These are phyloP conservation scores for Myiozetetes cayanensis DNA, from an alignment of 2,113 vertebrate genomes.

Conservation along the genomic window DNA sequence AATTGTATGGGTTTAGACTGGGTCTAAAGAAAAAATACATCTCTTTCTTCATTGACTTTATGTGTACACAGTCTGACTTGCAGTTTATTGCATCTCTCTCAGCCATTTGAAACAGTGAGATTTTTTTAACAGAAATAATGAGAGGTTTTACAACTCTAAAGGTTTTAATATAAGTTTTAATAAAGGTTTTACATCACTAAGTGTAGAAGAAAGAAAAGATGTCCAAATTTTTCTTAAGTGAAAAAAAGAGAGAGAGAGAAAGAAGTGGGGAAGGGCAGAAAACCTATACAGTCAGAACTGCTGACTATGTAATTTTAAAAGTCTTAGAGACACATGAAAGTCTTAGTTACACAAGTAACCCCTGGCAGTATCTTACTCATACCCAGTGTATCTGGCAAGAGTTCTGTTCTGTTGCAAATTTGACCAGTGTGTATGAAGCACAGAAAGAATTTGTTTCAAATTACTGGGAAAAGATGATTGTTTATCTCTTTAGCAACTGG, in stretches of 20 bases:
- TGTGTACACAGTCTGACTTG: background rate
- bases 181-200: background rate
- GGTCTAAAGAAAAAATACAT: background rate
- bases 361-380: background rate
- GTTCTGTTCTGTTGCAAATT: background rate
- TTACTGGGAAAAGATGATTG: background rate
- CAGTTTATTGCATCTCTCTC: background rate
- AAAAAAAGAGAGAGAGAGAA: background rate
- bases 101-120: background rate
- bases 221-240: background rate
- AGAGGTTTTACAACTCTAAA: background rate
- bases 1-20: background rate
- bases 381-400: background rate
- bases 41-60: background rate
- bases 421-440: background rate
- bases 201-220: background rate
- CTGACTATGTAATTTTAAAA: background rate
- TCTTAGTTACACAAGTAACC: background rate
- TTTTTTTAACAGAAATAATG: too few species aligned
- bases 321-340: background rate
- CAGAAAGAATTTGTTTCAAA: background rate
- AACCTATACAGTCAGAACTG: background rate
- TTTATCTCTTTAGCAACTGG: background rate
- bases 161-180: background rate
- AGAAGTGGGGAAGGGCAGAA: background rate